Evolutionary conservation across 2,888 invertebrate species (phyloP), one percentile per base, ranked within the genome.

Genomic region (Drosophila conformis): DNA sequence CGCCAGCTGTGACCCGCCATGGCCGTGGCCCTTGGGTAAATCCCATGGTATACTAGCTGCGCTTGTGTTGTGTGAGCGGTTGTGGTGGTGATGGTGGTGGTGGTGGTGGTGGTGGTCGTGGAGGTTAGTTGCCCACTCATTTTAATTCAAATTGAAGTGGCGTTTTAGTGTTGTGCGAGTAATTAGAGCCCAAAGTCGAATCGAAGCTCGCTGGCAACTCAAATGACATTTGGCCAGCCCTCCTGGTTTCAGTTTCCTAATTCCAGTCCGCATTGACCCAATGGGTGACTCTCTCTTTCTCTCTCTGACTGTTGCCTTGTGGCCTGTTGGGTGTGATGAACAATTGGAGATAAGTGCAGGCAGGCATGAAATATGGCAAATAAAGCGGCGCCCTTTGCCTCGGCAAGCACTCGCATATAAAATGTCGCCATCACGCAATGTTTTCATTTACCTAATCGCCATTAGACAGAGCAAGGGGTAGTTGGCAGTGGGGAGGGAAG

Each of bases 391-490:
- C 49, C 35, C 69, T 51, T 10, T 36, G 36, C 36, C 57, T 33
- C n/a, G 21, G 53, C 42, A 60, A 48, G 48, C 63, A 73, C 61
- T 76, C 76, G 40, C 73, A 76, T 52, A 83, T 85, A 80, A 84
- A 87, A 87, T 86, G 87, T 89, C 83, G 88, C 81, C 73, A 67
- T 73, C 86, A 87, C 86, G 86, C 86, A 87, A 87, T 87, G 90
- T 89, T 89, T 89, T 87, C 86, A 87, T 89, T 87, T 87, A 77
- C 89, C 89, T 86, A 86, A 86, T 89, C 82, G 85, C 80, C 85
- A 89, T 85, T 89, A 83, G 83, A 72, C 69, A 65, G 58, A 8
- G n/a, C 18, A 2, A 18, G 13, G 54, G 2, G 7, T 1, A 18
- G 10, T 56, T 56, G 1, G 1, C 4, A 2, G 7, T 7, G 63